These are phyloP conservation scores for Caenorhabditis tropicalis DNA, from an alignment of 1,140 invertebrate genomes.

Conservation along the genomic window DNA sequence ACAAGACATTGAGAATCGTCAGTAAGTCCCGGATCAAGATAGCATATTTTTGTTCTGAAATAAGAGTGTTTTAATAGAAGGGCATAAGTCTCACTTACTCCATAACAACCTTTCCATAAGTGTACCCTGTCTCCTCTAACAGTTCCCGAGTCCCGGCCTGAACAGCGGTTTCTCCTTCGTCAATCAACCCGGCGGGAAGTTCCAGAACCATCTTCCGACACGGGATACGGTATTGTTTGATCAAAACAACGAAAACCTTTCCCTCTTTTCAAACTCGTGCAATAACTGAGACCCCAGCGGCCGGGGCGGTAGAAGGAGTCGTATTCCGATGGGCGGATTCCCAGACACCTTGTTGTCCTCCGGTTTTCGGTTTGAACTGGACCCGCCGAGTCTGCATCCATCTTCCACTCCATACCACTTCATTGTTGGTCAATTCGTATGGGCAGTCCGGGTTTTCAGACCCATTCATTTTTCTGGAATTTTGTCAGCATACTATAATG, in stretches of 20 bases:
- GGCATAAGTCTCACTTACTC: not conserved
- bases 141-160: constrained; percentile 57
- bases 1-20: constrained; percentile 58
- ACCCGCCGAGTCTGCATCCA: constrained; percentile 48
- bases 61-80: not conserved
- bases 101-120: not conserved
- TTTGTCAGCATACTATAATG: not conserved
- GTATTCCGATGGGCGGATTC: constrained; percentile 50
- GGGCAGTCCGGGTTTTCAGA: constrained; percentile 27
- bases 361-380: not conserved
- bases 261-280: constrained; percentile 54
- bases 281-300: constrained; percentile 58
- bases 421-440: constrained; percentile 15
- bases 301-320: not conserved
- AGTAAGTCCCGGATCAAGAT: constrained; percentile 57
- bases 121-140: constrained; percentile 61
- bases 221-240: constrained; percentile 62
- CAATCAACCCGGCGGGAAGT: constrained; percentile 60
- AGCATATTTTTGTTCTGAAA: constrained; percentile 48
- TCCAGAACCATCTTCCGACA: constrained; percentile 56
- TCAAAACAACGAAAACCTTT: constrained; percentile 40
- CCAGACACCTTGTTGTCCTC: constrained; percentile 55
- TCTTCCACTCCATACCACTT: constrained; percentile 43
- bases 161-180: constrained; percentile 54
- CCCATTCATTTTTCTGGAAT: not conserved